Evolutionary conservation across 2,113 vertebrate genomes (phyloP).

Genomic region (Urocolius indicus): DNA sequence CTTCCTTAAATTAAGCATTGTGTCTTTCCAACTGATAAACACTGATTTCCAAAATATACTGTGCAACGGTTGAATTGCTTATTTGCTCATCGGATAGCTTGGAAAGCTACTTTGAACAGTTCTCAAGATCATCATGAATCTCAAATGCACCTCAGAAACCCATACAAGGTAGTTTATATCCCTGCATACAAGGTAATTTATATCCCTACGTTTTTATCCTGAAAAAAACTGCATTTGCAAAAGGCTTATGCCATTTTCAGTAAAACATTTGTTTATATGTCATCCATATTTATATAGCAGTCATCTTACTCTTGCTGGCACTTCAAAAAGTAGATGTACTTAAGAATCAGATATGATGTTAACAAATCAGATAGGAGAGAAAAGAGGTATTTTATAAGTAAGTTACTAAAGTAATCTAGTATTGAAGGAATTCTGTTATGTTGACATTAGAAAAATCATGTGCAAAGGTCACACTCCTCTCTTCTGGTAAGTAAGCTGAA

Average conservation of each 20-base stretch:
- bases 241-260: background rate
- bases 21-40: background rate
- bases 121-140: background rate
- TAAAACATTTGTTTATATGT: background rate
- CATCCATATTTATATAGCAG: background rate
- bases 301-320: background rate
- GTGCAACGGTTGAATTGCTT: background rate
- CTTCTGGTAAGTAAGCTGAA: background rate
- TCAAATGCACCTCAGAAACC: background rate
- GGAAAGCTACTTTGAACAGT: background rate
- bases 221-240: background rate
- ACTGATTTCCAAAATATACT: background rate
- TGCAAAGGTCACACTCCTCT: background rate
- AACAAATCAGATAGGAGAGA: background rate
- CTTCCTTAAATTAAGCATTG: background rate
- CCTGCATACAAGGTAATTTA: background rate
- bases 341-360: background rate
- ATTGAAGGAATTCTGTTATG: background rate
- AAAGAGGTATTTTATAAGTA: background rate
- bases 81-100: background rate
- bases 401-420: background rate
- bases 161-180: background rate
- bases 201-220: background rate
- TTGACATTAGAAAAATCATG: background rate
- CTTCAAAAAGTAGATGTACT: background rate